Evolutionary conservation across 1,140 invertebrate genomes (phyloP).

Genomic region (Kradibia gibbosae): DNA sequence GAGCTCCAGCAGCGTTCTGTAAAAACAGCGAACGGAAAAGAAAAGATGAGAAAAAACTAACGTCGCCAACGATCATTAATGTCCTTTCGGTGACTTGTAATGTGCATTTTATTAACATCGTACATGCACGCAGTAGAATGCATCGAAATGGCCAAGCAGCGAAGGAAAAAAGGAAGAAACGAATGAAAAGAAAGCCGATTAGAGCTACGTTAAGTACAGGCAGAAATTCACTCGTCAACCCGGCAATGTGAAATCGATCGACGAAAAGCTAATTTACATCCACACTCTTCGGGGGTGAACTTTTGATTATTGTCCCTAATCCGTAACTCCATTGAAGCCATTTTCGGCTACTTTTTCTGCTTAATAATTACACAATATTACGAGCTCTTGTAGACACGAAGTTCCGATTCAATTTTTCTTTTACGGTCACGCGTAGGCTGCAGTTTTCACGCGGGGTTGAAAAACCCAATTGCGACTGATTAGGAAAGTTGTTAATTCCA

Average conservation of each 20-base stretch:
- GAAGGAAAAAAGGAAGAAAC: neutral
- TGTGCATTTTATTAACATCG: neutral
- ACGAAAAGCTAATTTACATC: neutral
- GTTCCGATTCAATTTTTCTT: neutral
- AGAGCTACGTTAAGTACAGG: neutral
- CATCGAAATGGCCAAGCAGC: neutral
- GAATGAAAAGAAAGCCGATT: neutral
- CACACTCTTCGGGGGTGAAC: neutral
- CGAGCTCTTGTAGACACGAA: neutral
- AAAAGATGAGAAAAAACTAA: neutral
- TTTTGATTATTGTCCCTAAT: neutral
- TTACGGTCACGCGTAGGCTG: neutral
- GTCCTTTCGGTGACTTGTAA: conserved; percentile 5
- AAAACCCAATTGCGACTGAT: neutral
- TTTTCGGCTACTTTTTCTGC: neutral
- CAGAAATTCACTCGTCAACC: neutral
- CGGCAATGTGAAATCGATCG: neutral
- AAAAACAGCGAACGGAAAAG: neutral
- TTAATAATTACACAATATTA: neutral
- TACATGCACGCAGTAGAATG: neutral
- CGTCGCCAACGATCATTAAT: conserved; percentile 14
- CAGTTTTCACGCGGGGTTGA: neutral
- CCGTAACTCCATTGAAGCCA: neutral
- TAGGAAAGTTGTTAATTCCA: conserved; percentile 27
- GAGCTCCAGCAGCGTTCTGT: neutral